Conservation (phyloP, 1,140 invertebrate species). For the Anadara kagoshimensis region DNA sequence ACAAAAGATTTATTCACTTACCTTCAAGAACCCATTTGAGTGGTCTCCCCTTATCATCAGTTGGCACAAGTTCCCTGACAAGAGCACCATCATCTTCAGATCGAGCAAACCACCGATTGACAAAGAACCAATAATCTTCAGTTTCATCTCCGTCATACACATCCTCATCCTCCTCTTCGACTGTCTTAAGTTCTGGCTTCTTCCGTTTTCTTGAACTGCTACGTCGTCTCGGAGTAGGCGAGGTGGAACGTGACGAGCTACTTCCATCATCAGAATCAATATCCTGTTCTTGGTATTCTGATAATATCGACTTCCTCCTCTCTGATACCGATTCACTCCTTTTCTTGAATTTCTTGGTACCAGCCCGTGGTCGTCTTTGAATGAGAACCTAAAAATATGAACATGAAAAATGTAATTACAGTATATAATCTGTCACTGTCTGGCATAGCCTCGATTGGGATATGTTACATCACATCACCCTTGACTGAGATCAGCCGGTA, state of each 20-base stretch:
- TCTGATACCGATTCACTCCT: conserved; percentile 40
- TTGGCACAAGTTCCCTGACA: conserved; percentile 70
- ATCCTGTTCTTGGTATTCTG: conserved; percentile 23
- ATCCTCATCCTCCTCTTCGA: conserved; percentile 53
- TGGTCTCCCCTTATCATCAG: conserved; percentile 66
- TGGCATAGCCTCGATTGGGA: no score
- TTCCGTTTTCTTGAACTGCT: conserved; percentile 3
- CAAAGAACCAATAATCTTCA: conserved; percentile 73
- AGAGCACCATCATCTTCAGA: conserved; percentile 70
- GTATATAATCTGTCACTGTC: no score
- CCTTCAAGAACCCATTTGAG: conserved; percentile 68
- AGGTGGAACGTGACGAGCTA: conserved; percentile 5
- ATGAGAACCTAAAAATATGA: conserved; percentile 60
- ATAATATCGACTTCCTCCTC: conserved; percentile 42
- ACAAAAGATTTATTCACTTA: conserved; percentile 32
- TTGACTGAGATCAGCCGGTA: no score
- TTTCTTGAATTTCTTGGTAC: conserved; percentile 42
- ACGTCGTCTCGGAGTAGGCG: neutral
- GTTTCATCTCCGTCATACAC: conserved; percentile 60
- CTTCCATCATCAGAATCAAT: conserved; percentile 54
- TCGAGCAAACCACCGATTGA: conserved; percentile 70
- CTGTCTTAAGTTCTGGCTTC: conserved; percentile 26
- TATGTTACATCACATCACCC: no score
- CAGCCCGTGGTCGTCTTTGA: conserved; percentile 54
- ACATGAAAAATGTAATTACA: neutral